Evolutionary conservation across 2,797 vertebrate genomes (phyloP).

Genomic region (Tamandua tetradactyla): DNA sequence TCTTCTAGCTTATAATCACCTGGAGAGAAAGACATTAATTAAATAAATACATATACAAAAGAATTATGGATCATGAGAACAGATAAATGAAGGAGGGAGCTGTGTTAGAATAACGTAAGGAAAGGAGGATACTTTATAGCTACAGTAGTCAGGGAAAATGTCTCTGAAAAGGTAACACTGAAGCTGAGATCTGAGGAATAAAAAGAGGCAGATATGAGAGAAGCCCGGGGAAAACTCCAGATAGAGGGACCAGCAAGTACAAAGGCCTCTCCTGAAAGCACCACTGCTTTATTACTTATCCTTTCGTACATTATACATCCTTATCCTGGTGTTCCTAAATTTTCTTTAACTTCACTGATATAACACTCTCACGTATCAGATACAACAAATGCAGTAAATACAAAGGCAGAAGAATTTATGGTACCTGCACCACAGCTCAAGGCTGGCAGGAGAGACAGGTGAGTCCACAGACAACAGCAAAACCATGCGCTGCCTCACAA

Average conservation of each 20-base stretch:
- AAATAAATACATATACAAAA: not conserved
- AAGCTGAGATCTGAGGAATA: not conserved
- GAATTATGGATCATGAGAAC: not conserved
- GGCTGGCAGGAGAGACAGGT: not conserved
- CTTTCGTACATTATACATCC: too few species aligned
- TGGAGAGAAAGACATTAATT: not conserved
- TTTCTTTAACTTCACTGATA: not conserved
- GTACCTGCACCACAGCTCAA: not conserved
- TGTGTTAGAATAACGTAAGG: not conserved
- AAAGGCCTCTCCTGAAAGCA: not conserved
- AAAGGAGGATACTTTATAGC: not conserved
- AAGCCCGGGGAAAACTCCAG: not conserved
- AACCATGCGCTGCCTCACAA: not conserved
- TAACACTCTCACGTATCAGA: not conserved
- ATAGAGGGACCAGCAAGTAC: not conserved
- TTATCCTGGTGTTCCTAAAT: not conserved
- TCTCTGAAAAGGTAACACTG: not conserved
- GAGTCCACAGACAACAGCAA: not conserved
- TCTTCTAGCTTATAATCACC: not conserved
- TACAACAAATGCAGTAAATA: not conserved
- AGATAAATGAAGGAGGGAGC: not conserved
- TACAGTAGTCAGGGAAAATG: not conserved
- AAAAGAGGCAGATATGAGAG: not conserved
- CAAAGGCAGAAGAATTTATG: not conserved
- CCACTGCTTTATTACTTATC: not conserved